Conservation (phyloP, 2,888 invertebrate genomes). For the Sarcophaga variegata region DNA sequence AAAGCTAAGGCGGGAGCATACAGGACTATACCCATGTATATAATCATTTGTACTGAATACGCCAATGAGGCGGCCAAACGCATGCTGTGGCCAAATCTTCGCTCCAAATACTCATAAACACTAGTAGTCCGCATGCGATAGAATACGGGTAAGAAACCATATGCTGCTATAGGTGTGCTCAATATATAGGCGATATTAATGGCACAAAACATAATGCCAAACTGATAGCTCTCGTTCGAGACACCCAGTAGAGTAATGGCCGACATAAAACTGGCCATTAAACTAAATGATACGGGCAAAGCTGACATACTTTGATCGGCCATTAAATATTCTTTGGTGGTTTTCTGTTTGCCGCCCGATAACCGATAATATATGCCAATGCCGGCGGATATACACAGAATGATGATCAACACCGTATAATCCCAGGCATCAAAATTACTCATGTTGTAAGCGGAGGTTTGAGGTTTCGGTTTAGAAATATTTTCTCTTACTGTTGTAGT, state of each 20-base stretch:
- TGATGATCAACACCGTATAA: conserved; percentile 88
- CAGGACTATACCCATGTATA: conserved; percentile 96
- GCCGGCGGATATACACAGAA: conserved; percentile 87
- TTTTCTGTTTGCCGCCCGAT: conserved; percentile 93
- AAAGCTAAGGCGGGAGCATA: conserved; percentile 96
- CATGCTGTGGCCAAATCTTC: conserved; percentile 90
- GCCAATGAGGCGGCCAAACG: conserved; percentile 91
- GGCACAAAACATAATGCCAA: conserved; percentile 89
- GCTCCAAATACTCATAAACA: conserved; percentile 96
- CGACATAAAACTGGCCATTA: conserved; percentile 97
- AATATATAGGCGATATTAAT: conserved; percentile 89
- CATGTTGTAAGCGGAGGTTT: conserved; percentile 48
- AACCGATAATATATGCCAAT: conserved; percentile 94
- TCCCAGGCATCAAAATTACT: conserved; percentile 83
- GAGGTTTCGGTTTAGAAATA: neutral
- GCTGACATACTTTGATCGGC: conserved; percentile 92
- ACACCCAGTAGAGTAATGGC: conserved; percentile 94
- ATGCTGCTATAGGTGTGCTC: conserved; percentile 90
- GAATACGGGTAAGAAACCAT: conserved; percentile 92
- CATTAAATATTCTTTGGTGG: conserved; percentile 92
- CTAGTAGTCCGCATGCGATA: conserved; percentile 91
- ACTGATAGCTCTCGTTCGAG: conserved; percentile 92
- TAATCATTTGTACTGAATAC: conserved; percentile 94
- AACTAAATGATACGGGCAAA: conserved; percentile 91
- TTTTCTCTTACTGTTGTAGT: neutral